Conservation (phyloP, 1,140 invertebrate species). For the Apis laboriosa region DNA sequence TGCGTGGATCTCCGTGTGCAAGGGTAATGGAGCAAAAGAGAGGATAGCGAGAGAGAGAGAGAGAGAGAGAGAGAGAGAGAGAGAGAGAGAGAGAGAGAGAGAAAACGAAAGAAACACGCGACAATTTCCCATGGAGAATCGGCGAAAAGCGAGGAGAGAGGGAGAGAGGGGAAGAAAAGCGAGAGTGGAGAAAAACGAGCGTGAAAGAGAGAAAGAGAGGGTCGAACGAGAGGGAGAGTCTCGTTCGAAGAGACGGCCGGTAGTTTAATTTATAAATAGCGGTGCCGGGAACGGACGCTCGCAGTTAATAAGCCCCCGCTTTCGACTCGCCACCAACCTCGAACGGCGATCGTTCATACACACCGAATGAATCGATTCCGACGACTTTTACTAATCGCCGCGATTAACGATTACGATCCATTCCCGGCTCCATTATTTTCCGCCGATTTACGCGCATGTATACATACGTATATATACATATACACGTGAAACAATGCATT, state of each 20-base stretch:
- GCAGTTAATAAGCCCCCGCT: constrained; percentile 72
- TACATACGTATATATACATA: no score
- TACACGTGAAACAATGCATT: constrained; percentile 2
- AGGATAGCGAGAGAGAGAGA: background rate
- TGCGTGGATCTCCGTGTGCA: background rate
- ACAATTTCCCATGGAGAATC: constrained; percentile 19
- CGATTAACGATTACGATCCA: background rate
- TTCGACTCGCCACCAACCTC: constrained; percentile 36
- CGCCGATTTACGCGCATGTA: background rate
- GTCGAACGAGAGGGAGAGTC: constrained; percentile 11
- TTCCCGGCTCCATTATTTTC: no score
- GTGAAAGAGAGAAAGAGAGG: background rate
- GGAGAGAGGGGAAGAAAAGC: background rate
- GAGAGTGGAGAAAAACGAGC: constrained; percentile 11
- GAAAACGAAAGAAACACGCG: background rate
- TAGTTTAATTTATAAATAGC: constrained; percentile 75
- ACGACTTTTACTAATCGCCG: constrained; percentile 15
- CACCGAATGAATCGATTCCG: constrained; percentile 5
- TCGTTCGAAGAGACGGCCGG: constrained; percentile 59
- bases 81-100: background rate
- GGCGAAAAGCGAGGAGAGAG: constrained; percentile 12
- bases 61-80: background rate
- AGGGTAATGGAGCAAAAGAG: background rate
- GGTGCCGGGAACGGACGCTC: constrained; percentile 70
- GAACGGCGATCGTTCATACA: constrained; percentile 18